Conservation (phyloP, 2,888 invertebrate species). For the Pollenia labialis region DNA sequence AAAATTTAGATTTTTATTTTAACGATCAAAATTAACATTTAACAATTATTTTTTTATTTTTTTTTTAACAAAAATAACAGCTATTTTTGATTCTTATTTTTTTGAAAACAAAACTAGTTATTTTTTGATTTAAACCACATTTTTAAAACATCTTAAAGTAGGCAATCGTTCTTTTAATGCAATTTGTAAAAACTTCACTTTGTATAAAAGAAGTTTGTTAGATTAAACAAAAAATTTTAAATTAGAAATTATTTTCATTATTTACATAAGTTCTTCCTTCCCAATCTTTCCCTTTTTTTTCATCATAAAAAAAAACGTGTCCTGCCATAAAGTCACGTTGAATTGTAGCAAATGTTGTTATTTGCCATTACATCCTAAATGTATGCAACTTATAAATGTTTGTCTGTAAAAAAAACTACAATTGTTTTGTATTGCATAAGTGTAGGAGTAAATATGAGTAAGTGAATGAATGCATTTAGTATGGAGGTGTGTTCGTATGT, state of each 20-base stretch:
- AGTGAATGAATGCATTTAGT: neutral
- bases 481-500: neutral
- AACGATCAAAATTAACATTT: no score
- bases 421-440: slow-evolving; percentile 27
- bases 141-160: neutral
- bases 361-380: slow-evolving; percentile 63
- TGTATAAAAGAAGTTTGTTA: no score
- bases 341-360: slow-evolving; percentile 68
- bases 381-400: slow-evolving; percentile 43
- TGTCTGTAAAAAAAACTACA: neutral
- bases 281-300: neutral
- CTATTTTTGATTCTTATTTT: no score
- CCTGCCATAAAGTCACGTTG: slow-evolving; percentile 65
- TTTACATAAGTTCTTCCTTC: slow-evolving; percentile 1
- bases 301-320: slow-evolving; percentile 61
- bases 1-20: no score
- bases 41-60: no score
- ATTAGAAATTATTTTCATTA: neutral
- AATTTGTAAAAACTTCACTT: no score
- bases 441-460: slow-evolving; percentile 34
- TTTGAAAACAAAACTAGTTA: no score
- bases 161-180: neutral
- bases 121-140: no score
- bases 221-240: no score
- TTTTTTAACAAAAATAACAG: no score